phyloP scores from a whole-genome alignment of 2,113 vertebrate genomes.

The Misgurnus anguillicaudatus region DNA sequence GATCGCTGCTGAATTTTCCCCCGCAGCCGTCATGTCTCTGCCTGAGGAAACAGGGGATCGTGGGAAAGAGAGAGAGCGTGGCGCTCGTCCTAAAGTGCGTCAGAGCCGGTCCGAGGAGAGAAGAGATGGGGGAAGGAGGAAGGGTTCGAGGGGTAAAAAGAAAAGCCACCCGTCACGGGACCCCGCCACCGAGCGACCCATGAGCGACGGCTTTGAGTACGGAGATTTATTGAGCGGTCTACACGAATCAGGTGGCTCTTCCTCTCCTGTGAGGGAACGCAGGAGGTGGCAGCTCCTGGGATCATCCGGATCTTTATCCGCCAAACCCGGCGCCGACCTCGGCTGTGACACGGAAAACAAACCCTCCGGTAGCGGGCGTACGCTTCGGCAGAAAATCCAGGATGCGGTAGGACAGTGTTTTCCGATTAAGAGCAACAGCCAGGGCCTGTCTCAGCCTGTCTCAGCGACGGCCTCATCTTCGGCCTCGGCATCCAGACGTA shows the following conservation, averaged over 20 bases:
- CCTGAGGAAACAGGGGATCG: constrained; percentile 67
- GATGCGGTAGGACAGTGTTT: constrained; percentile 84
- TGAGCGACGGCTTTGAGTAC: constrained; percentile 77
- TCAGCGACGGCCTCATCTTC: constrained; percentile 55
- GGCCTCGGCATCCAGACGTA: constrained; percentile 68
- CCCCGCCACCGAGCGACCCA: constrained; percentile 64
- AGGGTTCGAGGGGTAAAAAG: constrained; percentile 68
- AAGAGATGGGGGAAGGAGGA: constrained; percentile 62
- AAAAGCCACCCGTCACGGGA: constrained; percentile 66
- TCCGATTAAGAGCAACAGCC: constrained; percentile 73
- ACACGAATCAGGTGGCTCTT: constrained; percentile 58
- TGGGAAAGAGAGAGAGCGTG: constrained; percentile 70
- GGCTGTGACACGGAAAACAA: constrained; percentile 62
- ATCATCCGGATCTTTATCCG: constrained; percentile 48
- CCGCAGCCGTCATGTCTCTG: constrained; percentile 65
- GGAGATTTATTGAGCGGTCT: constrained; percentile 68
- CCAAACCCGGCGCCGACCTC: constrained; percentile 50
- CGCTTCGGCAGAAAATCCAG: constrained; percentile 80
- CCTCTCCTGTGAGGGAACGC: constrained; percentile 60
- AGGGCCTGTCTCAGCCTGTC: constrained; percentile 28
- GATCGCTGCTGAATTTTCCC: neutral
- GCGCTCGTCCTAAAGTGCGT: constrained; percentile 79
- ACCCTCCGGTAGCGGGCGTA: constrained; percentile 67
- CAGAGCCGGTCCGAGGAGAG: constrained; percentile 76
- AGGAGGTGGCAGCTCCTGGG: constrained; percentile 67